Base-by-base conservation (phyloP, 2,888 invertebrate genomes). In the Drosophila suboccidentalis region DNA sequence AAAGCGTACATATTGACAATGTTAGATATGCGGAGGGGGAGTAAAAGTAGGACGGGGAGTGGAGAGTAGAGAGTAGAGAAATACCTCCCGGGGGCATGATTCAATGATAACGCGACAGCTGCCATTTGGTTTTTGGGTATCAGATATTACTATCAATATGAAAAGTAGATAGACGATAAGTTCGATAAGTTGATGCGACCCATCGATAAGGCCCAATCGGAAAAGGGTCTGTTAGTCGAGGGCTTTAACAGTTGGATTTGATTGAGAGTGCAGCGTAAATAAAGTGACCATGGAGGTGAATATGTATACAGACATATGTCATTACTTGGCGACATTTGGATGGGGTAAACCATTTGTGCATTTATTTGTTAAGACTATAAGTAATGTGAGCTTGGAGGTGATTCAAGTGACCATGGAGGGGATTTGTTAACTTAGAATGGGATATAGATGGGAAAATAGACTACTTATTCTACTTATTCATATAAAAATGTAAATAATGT, bases 1-100 rank as follows among this genome's bases (percentile, higher is more conserved):
- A 76, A 78, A 65, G 65, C 69, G 55, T 63, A 53, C 50, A 69
- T 62, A 76, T 72, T 76, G 75, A 67, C 49, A 57, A 5, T 29
- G 13, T 5, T n/a, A 3, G 36, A 17, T 17, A 15, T 26, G 38
- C 10, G 1, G 19, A 8, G 10, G 1, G 13, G 5, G 17, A 19
- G 32, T 11, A n/a, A 0, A 17, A 6, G 15, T 32, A 1, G 29
- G 46, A 13, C n/a, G 49, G 41, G 26, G 17, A 36, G 19, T 15
- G 32, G 3, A 19, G 17, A 36, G 19, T 15, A 22, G 3, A 19
- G 17, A 36, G 19, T 15, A 22, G 3, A 19, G 49, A 19, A 32
- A 55, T 36, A 43, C 78, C 49, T 73, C 78, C 59, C 76, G 60
- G 47, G 74, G 78, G 78, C 78, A 46, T 74, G 69, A 78, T 76